A percentile compares a stretch with the other conserved stretches of the same genome.
These are phyloP conservation scores for Ataeniobius toweri DNA, from an alignment of 2,797 vertebrate species.

Conservation along the genomic window DNA sequence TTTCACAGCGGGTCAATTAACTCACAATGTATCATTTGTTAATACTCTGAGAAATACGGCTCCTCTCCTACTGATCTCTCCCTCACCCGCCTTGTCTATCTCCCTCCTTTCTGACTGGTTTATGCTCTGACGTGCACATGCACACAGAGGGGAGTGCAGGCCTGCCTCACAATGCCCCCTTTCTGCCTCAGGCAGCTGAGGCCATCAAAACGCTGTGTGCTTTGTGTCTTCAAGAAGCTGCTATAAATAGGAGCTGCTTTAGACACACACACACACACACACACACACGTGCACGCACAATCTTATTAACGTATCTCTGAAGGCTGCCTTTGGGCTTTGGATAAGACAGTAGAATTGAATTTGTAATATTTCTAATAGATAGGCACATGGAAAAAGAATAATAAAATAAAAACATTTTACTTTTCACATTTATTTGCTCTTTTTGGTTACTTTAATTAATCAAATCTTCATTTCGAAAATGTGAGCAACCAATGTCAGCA, in stretches of 20 bases:
- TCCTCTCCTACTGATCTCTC: conserved; percentile 46
- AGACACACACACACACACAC: neutral
- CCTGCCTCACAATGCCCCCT: conserved; percentile 68
- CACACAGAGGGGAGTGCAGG: conserved; percentile 45
- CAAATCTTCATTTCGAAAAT: too few relatives aligned
- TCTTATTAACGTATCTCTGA: conserved; percentile 40
- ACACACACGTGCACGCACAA: conserved; percentile 1
- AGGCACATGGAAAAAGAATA: conserved; percentile 6
- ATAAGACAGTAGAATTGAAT: conserved; percentile 47
- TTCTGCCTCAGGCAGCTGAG: conserved; percentile 68
- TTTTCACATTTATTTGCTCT: neutral
- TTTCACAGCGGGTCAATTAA: conserved; percentile 71
- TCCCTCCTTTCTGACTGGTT: conserved; percentile 24
- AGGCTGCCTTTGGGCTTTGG: conserved; percentile 24
- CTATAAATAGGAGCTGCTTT: conserved; percentile 75
- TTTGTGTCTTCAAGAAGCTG: conserved; percentile 76
- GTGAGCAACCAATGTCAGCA: too few relatives aligned
- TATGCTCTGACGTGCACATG: conserved; percentile 17
- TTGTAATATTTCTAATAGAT: conserved; percentile 30
- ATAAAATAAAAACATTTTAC: neutral
- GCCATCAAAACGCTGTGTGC: conserved; percentile 70
- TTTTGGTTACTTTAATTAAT: neutral
- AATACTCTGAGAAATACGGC: conserved; percentile 58
- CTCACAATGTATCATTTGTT: conserved; percentile 71
- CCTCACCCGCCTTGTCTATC: conserved; percentile 7